phyloP scores from a whole-genome alignment of 2,888 invertebrate genomes.

The Megalurothrips usitatus region DNA sequence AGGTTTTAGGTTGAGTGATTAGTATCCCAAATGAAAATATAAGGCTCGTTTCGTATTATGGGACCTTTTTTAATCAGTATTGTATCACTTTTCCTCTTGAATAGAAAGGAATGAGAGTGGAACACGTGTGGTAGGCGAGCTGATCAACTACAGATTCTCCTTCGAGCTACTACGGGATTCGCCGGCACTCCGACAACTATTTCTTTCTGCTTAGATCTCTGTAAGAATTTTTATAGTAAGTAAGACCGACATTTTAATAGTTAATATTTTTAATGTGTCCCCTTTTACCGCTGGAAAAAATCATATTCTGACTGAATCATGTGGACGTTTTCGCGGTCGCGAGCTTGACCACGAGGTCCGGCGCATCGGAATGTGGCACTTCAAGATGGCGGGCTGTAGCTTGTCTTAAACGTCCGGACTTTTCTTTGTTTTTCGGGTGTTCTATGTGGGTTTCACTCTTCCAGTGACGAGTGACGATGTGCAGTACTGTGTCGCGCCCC shows the following conservation, averaged over 20 bases:
- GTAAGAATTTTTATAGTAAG: neutral
- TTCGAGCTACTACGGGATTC: neutral
- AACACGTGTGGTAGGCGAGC: neutral
- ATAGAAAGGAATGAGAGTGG: neutral
- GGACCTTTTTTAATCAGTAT: neutral
- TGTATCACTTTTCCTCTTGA: neutral
- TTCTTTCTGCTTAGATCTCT: neutral
- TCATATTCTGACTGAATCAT: neutral
- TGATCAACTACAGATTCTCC: neutral
- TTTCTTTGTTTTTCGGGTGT: constrained; percentile 39
- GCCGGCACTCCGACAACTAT: neutral
- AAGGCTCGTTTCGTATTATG: neutral
- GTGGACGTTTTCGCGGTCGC: neutral
- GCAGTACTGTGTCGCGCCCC: constrained; percentile 49
- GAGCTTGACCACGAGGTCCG: constrained; percentile 37
- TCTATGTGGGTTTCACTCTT: constrained; percentile 45
- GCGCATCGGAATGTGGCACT: constrained; percentile 63
- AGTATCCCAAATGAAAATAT: neutral
- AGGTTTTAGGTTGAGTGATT: no score
- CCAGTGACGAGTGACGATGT: constrained; percentile 38
- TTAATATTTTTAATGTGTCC: neutral
- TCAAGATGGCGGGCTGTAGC: constrained; percentile 68
- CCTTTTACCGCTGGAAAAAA: neutral
- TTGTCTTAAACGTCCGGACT: constrained; percentile 56
- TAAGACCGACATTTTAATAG: neutral